Evolutionary conservation across 2,113 vertebrate genomes (phyloP).

Genomic region (Charadrius vociferus): DNA sequence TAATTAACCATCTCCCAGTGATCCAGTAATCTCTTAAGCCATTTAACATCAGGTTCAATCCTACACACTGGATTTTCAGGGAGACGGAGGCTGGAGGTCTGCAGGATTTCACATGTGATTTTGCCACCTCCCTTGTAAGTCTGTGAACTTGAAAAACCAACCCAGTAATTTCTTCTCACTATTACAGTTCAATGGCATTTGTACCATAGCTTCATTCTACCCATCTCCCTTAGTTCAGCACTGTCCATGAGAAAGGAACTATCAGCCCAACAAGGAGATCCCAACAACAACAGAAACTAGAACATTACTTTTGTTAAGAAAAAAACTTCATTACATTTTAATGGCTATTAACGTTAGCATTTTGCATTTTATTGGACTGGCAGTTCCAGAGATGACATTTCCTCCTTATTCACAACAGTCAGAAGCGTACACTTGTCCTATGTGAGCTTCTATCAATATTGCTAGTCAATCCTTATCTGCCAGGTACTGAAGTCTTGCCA

Average conservation of each 20-base stretch:
- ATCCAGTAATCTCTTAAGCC: slow-evolving; percentile 56
- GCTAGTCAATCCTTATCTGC: not conserved
- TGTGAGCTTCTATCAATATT: not conserved
- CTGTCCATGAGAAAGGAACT: not conserved
- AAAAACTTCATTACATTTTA: not conserved
- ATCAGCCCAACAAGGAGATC: not conserved
- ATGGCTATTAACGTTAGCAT: not conserved
- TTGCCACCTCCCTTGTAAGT: not conserved
- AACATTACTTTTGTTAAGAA: not conserved
- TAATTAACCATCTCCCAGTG: slow-evolving; percentile 43
- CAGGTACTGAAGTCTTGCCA: not conserved
- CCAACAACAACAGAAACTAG: not conserved
- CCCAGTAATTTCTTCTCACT: not conserved
- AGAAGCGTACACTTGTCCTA: not conserved
- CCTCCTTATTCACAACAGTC: not conserved
- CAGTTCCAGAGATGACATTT: not conserved
- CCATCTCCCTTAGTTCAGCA: not conserved
- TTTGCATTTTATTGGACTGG: not conserved
- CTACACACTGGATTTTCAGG: slow-evolving; percentile 21
- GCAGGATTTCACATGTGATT: slow-evolving; percentile 33
- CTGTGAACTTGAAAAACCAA: not conserved
- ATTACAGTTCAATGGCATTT: not conserved
- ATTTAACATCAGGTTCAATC: slow-evolving; percentile 59
- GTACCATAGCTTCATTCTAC: not conserved
- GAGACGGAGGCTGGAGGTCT: not conserved